Base-by-base conservation (phyloP, 64 coral and sea anemone genomes). In the Astreopora myriophthalma region DNA sequence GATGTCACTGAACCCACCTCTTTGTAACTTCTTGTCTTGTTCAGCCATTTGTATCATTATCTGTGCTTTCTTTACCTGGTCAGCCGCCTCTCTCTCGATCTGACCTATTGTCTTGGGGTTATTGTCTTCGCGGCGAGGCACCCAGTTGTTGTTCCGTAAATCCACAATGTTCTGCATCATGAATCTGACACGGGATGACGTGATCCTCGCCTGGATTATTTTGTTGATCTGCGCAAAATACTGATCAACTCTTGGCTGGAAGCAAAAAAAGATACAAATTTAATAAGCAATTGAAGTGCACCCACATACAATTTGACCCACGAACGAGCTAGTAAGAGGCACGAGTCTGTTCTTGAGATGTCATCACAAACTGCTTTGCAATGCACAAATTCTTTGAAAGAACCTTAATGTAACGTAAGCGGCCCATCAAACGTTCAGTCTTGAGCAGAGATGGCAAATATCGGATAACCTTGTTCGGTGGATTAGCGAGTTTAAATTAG, bases 41-140 rank as follows among this genome's bases (percentile, higher is more conserved):
- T 61, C 44, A 5, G 75, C 34, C 58, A 69, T 40, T 57, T 89
- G 92, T 14, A 91, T 85, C 69, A 86, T 42, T 22, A 94, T 65
- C 31, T 86, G 84, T 35, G 74, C 78, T 32, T 95, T 95, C 44
- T 89, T 93, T 23, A 92, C 90, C 38, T 95, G 55, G 19, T 93
- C 73, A 9, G 90, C 87, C 31, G 93, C 93, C 30, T 98, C 93
- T 58, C 90, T 93, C 48, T 98, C 93, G 33, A 98, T 98, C 55
- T 98, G 93, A 44, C 95, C 93, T 76, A 98, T 98, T 26, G 93
- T 95, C 36, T 98, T 98, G 1, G 96, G 93, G 37, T 93, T 98
- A 31, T 95, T 95, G 16, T 98, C 93, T 31, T 95, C 93, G 8
- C 93, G 74, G 34, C 93, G 64, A 14, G 89, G 90, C 14, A 98